Evolutionary conservation across 2,113 vertebrate species (phyloP).

Genomic region (Archocentrus centrarchus): DNA sequence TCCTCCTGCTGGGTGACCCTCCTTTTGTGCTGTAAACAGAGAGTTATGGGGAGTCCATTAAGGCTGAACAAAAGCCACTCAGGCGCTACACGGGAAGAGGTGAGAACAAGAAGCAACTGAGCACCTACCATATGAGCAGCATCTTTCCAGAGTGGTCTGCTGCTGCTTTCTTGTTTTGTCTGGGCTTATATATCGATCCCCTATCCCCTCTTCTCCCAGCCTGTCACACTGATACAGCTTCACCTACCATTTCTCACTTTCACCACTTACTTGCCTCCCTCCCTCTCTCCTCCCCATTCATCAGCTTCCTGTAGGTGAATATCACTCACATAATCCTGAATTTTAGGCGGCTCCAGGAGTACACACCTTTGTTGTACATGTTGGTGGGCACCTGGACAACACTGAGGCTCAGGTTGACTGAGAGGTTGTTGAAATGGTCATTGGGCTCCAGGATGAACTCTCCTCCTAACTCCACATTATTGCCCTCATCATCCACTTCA

Average conservation of each 20-base stretch:
- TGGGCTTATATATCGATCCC: slow-evolving; percentile 71
- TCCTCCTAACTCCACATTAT: slow-evolving; percentile 92
- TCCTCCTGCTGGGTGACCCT: slow-evolving; percentile 55
- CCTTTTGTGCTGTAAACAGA: slow-evolving; percentile 73
- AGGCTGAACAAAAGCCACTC: slow-evolving; percentile 70
- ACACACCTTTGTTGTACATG: slow-evolving; percentile 94
- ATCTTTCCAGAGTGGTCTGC: slow-evolving; percentile 39
- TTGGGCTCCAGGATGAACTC: slow-evolving; percentile 96
- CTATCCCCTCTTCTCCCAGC: slow-evolving; percentile 35
- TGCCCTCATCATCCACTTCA: slow-evolving; percentile 92
- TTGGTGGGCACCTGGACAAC: slow-evolving; percentile 98
- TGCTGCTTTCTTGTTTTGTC: slow-evolving; percentile 49
- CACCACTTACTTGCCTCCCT: slow-evolving; percentile 35
- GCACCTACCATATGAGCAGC: slow-evolving; percentile 59
- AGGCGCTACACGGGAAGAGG: slow-evolving; percentile 28
- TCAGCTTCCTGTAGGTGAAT: slow-evolving; percentile 30
- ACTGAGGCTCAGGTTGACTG: slow-evolving; percentile 95
- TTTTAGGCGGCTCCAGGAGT: background rate
- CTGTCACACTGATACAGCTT: slow-evolving; percentile 48
- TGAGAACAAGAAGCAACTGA: slow-evolving; percentile 57
- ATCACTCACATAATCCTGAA: background rate
- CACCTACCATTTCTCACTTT: slow-evolving; percentile 32
- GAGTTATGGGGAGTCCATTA: slow-evolving; percentile 75
- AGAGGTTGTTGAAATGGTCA: slow-evolving; percentile 96
- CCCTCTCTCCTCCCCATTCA: slow-evolving; percentile 22